Conservation (phyloP, 2,113 vertebrate genomes). For the Phalacrocorax aristotelis region DNA sequence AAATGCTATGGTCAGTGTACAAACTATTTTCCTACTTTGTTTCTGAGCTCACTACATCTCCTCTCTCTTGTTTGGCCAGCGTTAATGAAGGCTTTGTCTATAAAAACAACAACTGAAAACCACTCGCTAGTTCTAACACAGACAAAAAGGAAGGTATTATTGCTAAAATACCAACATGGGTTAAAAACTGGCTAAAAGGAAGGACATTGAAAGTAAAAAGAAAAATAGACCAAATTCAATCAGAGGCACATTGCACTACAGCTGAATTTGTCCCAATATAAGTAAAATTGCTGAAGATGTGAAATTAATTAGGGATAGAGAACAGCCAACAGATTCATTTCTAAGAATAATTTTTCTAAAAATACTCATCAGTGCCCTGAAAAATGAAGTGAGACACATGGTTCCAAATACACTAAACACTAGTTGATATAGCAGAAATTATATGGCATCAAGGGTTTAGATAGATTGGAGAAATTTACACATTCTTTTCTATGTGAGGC, state of each 20-base stretch:
- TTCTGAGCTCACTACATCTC: neutral
- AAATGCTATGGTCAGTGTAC: neutral
- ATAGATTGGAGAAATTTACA: neutral
- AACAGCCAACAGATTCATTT: conserved; percentile 16
- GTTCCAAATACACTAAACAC: neutral
- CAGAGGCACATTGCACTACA: neutral
- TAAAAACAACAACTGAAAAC: neutral
- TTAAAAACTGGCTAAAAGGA: neutral
- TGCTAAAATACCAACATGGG: neutral
- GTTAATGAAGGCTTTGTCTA: neutral
- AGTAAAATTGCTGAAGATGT: conserved; percentile 21
- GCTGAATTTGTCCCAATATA: neutral
- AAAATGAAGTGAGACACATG: neutral
- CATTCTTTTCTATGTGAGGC: neutral
- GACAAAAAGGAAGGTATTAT: neutral
- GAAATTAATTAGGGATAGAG: conserved; percentile 26
- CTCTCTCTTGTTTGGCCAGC: neutral
- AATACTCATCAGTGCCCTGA: conserved; percentile 10
- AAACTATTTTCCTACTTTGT: neutral
- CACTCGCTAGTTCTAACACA: neutral
- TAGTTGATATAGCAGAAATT: conserved; percentile 7
- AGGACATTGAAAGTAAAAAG: neutral
- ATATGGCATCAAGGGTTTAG: neutral
- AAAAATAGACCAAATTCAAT: neutral
- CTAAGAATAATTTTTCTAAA: conserved; percentile 51